Evolutionary conservation across 2,113 vertebrate species (phyloP), one percentile per base, ranked within the genome.

Genomic region (Cololabis saira): DNA sequence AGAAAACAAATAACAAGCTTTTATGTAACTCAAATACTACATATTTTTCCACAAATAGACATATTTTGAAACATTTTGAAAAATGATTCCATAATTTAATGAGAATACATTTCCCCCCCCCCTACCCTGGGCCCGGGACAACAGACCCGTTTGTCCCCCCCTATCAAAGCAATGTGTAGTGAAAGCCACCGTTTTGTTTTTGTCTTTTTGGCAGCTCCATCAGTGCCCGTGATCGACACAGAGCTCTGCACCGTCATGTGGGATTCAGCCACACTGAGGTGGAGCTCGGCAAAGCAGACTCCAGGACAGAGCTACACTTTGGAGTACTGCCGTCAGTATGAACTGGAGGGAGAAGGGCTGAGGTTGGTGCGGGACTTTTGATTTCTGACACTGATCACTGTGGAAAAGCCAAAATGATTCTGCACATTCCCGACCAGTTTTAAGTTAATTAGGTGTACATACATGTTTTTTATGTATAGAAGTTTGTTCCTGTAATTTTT

Each of bases 311-410:
- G 91, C 74, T 99, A 95, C 84, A 96, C 92, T 3, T 51, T 99
- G 77, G 98, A 99, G 81, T 98, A 96, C 84, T 98, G 97, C 84
- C 94, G 93, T 58, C 97, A 98, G 81, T 95, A 94, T 18, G 95
- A 95, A 0, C 89, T 93, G 0, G 96, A 98, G 67, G 96, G 96
- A n/a, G 96, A 98, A 49, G 96, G 96, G 11, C 96, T 99, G 77
- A 96, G 97, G 97, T 99, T 78, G 84, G 92, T 53, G 41, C 43
- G 22, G 40, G 37, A 12, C 47, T 12, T 0, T 21, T 37, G 10
- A 37, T 37, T 37, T 37, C 33, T 37, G 33, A 37, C 33, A 37
- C 33, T 37, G 6, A 37, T 37, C 33, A 7, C 33, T 48, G n/a
- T 40, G 8, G 13, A 49, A 51, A 30, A 0, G 18, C 14, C 16